Percentiles rank a stretch among this genome's conserved stretches.
Evolutionary conservation across 2,888 invertebrate species (phyloP).

Genomic region (Cremastinae sp.): DNA sequence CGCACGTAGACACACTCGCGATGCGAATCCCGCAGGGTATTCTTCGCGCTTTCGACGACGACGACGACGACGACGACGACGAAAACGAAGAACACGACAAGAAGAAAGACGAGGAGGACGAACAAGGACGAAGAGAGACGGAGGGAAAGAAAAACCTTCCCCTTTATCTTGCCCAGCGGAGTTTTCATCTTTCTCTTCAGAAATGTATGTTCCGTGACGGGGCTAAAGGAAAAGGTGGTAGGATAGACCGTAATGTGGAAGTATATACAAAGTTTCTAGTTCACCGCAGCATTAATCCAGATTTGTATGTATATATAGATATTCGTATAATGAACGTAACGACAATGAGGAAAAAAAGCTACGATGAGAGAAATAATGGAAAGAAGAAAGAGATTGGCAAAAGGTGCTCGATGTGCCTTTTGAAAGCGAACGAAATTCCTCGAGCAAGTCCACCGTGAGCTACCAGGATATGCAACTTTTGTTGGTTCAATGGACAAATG

Average conservation of each 20-base stretch:
- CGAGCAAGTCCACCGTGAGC: slow-evolving; percentile 39
- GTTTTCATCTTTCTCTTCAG: slow-evolving; percentile 55
- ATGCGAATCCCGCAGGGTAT: slow-evolving; percentile 54
- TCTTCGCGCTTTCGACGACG: slow-evolving; percentile 45
- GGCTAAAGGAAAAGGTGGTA: slow-evolving; percentile 45
- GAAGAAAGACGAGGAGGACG: slow-evolving; percentile 18
- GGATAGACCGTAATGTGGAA: slow-evolving; percentile 5
- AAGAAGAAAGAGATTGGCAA: slow-evolving; percentile 20
- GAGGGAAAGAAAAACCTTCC: slow-evolving; percentile 7
- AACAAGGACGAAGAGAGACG: slow-evolving; percentile 12
- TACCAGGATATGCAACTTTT: slow-evolving; percentile 43
- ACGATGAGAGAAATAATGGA: slow-evolving; percentile 21
- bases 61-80: slow-evolving; percentile 41
- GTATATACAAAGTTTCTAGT: slow-evolving; percentile 23
- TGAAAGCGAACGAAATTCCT: slow-evolving; percentile 43
- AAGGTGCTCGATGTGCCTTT: slow-evolving; percentile 40
- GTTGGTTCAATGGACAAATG: slow-evolving; percentile 34
- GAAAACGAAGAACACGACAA: slow-evolving; percentile 18
- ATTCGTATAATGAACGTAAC: background rate
- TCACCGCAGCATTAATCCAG: slow-evolving; percentile 38
- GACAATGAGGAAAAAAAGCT: slow-evolving; percentile 15
- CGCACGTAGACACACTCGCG: slow-evolving; percentile 6
- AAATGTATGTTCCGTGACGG: slow-evolving; percentile 30
- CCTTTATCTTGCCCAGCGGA: slow-evolving; percentile 45
- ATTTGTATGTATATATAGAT: background rate